Conservation (phyloP, 2,888 invertebrate species). For the Caenorhabditis angaria region DNA sequence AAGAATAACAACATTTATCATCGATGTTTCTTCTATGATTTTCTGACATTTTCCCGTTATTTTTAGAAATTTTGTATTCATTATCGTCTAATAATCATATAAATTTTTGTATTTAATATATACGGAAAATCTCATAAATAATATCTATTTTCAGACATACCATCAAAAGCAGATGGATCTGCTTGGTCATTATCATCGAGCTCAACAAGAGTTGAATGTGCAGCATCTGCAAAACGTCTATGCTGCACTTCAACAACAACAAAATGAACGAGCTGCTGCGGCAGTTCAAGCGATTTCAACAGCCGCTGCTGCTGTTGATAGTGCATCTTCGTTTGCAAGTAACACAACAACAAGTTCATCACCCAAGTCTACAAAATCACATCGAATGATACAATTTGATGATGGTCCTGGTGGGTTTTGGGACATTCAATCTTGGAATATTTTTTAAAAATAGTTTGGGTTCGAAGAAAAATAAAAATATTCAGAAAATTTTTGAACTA, state of each 20-base stretch:
- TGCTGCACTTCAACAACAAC: conserved; percentile 45
- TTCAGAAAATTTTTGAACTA: too few species aligned
- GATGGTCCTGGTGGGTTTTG: conserved; percentile 25
- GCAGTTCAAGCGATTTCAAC: conserved; percentile 3
- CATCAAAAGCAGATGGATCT: conserved; percentile 67
- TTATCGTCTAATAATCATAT: too few species aligned
- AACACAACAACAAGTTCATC: background rate
- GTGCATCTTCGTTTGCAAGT: background rate
- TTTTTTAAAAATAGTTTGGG: background rate
- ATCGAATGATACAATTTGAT: background rate
- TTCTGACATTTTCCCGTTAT: too few species aligned
- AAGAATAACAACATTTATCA: too few species aligned
- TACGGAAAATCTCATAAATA: background rate
- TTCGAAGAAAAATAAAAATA: too few species aligned
- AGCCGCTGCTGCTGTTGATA: background rate
- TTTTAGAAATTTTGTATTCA: too few species aligned
- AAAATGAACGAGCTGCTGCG: conserved; percentile 12
- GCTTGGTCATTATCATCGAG: conserved; percentile 55
- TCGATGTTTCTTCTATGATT: too few species aligned
- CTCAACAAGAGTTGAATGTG: conserved; percentile 54
- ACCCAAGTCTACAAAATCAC: background rate
- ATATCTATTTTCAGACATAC: conserved; percentile 51
- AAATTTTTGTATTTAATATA: too few species aligned
- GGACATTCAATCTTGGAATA: background rate
- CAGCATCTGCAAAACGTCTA: conserved; percentile 53